Evolutionary conservation across 37 sponge, comb jelly and placozoan species (phyloP).

Genomic region (Cladorhizidae sp.): DNA sequence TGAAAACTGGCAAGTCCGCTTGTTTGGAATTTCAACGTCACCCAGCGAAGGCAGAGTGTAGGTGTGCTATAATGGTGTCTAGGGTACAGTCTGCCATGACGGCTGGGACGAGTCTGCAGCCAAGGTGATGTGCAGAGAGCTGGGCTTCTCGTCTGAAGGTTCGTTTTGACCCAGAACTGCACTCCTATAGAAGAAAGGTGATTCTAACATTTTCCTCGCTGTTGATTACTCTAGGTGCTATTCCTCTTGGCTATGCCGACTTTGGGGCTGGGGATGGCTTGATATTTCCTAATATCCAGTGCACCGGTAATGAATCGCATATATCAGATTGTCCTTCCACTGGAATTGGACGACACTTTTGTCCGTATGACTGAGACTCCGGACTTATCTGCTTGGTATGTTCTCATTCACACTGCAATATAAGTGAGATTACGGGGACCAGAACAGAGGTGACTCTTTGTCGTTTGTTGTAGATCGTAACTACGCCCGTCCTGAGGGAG

Average conservation of each 20-base stretch:
- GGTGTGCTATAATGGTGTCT: slow-evolving; percentile 37
- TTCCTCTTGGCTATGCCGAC: slow-evolving; percentile 15
- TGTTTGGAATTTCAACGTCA: background rate
- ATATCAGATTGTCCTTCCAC: slow-evolving; percentile 17
- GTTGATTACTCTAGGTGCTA: slow-evolving; percentile 4
- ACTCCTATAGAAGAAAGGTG: background rate
- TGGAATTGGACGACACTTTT: background rate
- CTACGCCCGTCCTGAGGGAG: slow-evolving; percentile 25
- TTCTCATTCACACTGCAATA: background rate
- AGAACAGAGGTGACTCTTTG: background rate
- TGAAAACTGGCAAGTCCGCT: slow-evolving; percentile 3
- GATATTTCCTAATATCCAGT: slow-evolving; percentile 15
- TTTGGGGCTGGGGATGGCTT: slow-evolving; percentile 53
- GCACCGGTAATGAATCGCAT: slow-evolving; percentile 34
- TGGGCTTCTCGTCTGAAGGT: slow-evolving; percentile 24
- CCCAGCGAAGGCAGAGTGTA: slow-evolving; percentile 33
- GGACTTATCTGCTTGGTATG: slow-evolving; percentile 54
- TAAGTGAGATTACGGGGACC: background rate
- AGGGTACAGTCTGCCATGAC: slow-evolving; percentile 50
- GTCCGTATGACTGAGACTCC: slow-evolving; percentile 34
- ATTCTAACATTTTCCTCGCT: too few relatives aligned
- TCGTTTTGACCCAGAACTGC: background rate
- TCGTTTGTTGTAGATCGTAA: background rate
- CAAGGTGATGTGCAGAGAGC: slow-evolving; percentile 30
- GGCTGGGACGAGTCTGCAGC: slow-evolving; percentile 20